These are phyloP conservation scores for Microtus pennsylvanicus DNA, from an alignment of 2,113 vertebrate genomes.

Conservation along the genomic window DNA sequence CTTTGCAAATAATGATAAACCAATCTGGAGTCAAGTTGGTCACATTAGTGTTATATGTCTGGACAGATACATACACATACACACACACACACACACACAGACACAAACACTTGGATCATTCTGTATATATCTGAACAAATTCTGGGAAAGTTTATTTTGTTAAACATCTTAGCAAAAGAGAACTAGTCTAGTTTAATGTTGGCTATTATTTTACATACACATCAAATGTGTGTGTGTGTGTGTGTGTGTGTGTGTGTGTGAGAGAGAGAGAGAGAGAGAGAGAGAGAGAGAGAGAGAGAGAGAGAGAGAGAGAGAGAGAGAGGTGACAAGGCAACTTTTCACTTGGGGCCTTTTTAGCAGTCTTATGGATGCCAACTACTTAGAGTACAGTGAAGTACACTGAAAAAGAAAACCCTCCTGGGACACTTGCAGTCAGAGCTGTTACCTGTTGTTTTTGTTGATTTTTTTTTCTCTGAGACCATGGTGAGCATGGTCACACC, in stretches of 20 bases:
- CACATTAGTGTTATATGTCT: not conserved
- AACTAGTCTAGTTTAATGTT: too few species aligned
- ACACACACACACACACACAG: not conserved
- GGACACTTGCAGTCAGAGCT: not conserved
- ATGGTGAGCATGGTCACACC: too few species aligned
- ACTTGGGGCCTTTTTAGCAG: not conserved
- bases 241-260: too few species aligned
- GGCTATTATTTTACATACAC: too few species aligned
- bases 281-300: too few species aligned
- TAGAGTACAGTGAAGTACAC: not conserved
- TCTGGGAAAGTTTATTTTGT: too few species aligned
- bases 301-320: too few species aligned
- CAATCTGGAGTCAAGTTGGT: not conserved
- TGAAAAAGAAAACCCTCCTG: too few species aligned
- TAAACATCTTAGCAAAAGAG: too few species aligned
- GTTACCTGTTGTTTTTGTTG: not conserved
- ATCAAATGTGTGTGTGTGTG: too few species aligned
- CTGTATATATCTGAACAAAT: too few species aligned
- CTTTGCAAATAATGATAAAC: not conserved
- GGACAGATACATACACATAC: not conserved
- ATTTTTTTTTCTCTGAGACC: not conserved
- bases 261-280: not conserved
- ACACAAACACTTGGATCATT: too few species aligned
- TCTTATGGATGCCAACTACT: not conserved
- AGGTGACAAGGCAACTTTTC: not conserved